Conservation (phyloP, 64 coral and sea anemone species). For the Montipora sp. region DNA sequence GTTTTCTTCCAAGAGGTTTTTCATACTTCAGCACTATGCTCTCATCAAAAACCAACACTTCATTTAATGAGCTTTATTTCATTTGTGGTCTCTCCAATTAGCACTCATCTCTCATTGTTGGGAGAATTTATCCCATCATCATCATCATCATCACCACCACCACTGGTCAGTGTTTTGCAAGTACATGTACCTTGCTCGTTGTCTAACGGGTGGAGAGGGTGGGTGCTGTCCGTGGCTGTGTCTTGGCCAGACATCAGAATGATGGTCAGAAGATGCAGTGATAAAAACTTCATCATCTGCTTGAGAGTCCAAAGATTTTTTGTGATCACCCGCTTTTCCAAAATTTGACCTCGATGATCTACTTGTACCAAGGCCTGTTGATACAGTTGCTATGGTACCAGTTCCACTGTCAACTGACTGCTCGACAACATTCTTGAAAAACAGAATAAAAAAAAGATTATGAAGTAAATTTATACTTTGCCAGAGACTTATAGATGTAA, state of each 20-base stretch:
- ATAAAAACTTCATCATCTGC: not conserved
- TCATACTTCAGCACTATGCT: too few species aligned
- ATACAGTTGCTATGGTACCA: slow-evolving; percentile 97
- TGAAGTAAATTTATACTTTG: too few species aligned
- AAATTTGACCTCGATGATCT: slow-evolving; percentile 64
- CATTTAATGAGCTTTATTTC: too few species aligned
- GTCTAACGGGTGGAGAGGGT: slow-evolving; percentile 94
- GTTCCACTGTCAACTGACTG: slow-evolving; percentile 94
- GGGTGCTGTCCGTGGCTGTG: slow-evolving; percentile 39
- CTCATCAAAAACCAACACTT: not conserved
- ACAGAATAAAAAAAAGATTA: not conserved
- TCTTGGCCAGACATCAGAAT: slow-evolving; percentile 72
- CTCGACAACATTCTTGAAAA: slow-evolving; percentile 47
- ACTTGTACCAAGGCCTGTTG: slow-evolving; percentile 53
- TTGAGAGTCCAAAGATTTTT: slow-evolving; percentile 19
- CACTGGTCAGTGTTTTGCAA: too few species aligned
- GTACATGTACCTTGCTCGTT: slow-evolving; percentile 81
- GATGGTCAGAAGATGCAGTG: slow-evolving; percentile 49
- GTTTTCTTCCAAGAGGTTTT: too few species aligned
- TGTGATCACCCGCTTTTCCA: not conserved
- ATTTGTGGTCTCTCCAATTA: too few species aligned
- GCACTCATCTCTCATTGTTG: too few species aligned
- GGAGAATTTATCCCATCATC: too few species aligned
- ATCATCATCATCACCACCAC: too few species aligned
- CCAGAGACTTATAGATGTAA: too few species aligned